These are phyloP conservation scores for Macropodus opercularis DNA, from an alignment of 2,797 vertebrate genomes.

Conservation along the genomic window DNA sequence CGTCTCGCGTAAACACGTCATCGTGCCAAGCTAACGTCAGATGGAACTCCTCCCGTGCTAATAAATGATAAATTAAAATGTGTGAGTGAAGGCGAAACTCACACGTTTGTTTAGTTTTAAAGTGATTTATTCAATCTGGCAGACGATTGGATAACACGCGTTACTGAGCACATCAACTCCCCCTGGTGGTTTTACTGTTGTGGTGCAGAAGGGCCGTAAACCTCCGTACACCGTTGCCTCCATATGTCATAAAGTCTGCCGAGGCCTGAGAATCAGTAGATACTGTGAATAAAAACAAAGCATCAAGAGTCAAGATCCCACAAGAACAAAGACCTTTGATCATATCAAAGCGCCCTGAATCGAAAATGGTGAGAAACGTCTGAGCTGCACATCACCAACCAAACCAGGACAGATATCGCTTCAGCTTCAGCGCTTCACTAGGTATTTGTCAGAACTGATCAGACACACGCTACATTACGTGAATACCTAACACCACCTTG, in stretches of 20 bases:
- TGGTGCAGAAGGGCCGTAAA: too few species aligned
- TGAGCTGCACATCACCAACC: neutral
- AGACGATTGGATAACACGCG: neutral
- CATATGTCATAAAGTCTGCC: neutral
- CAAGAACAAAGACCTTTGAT: conserved; percentile 3
- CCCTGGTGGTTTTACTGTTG: too few species aligned
- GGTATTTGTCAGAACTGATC: conserved; percentile 50
- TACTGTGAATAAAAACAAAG: neutral
- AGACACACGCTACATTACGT: conserved; percentile 20
- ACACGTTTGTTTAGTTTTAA: too few species aligned
- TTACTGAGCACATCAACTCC: neutral
- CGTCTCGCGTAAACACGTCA: conserved; percentile 10
- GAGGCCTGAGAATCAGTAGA: neutral
- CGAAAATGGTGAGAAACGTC: conserved; percentile 28
- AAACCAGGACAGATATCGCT: conserved; percentile 23
- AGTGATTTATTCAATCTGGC: neutral
- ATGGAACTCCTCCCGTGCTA: conserved; percentile 4
- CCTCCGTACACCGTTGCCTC: too few species aligned
- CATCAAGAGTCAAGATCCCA: neutral
- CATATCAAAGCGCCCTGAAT: conserved; percentile 5
- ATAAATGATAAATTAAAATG: conserved; percentile 13
- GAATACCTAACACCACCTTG: conserved; percentile 43
- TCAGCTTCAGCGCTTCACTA: conserved; percentile 34
- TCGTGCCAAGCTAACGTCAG: neutral
- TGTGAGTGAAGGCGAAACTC: neutral